These are phyloP conservation scores for Morelia viridis DNA, from an alignment of 2,797 vertebrate genomes.

Conservation along the genomic window DNA sequence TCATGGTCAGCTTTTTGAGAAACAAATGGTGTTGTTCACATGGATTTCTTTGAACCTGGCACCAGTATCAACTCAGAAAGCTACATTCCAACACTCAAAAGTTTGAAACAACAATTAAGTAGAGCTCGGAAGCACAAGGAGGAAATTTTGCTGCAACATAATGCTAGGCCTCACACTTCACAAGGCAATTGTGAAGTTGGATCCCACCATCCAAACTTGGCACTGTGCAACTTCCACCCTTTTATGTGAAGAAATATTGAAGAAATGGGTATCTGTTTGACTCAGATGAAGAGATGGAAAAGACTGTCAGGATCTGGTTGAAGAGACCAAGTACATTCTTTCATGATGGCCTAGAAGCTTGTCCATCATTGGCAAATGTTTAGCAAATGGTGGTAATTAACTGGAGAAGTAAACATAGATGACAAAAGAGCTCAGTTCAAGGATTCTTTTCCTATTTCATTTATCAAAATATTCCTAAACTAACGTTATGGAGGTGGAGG, in stretches of 20 bases:
- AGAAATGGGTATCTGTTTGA: not conserved
- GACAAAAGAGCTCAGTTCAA: not conserved
- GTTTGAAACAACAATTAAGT: not conserved
- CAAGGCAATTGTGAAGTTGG: not conserved
- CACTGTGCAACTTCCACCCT: not conserved
- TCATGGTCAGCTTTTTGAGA: not conserved
- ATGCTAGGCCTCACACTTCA: not conserved
- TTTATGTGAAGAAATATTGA: not conserved
- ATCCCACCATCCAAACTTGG: not conserved
- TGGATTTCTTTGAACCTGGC: not conserved
- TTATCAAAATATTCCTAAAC: not conserved
- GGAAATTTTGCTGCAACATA: not conserved
- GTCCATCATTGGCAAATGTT: not conserved
- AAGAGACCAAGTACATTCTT: not conserved
- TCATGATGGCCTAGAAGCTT: not conserved
- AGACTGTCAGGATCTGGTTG: not conserved
- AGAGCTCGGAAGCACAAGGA: not conserved
- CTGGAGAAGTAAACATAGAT: not conserved
- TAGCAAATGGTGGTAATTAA: not conserved
- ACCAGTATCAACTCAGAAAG: not conserved
- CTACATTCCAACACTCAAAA: not conserved
- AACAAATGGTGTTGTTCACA: not conserved
- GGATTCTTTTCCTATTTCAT: not conserved
- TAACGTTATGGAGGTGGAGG: not conserved
- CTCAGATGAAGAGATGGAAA: not conserved